Evolutionary conservation across 2,888 invertebrate species (phyloP).

Genomic region (Sthenelais limicola): DNA sequence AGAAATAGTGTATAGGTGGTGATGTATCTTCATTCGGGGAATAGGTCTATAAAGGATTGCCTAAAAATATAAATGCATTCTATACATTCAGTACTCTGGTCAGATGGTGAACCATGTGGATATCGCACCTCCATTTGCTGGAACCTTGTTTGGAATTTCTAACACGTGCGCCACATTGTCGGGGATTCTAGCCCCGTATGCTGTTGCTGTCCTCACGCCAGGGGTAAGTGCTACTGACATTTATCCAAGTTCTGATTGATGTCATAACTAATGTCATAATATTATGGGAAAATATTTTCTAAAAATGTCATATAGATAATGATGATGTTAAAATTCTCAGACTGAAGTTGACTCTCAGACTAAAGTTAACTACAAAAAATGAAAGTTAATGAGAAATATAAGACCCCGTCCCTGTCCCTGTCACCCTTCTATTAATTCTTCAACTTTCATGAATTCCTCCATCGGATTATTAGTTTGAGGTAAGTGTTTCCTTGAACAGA

Average conservation of each 20-base stretch:
- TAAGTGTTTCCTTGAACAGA: too few relatives aligned
- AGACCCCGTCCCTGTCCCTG: too few relatives aligned
- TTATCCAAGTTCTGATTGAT: neutral
- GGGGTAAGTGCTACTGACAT: conserved; percentile 48
- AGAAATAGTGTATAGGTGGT: too few relatives aligned
- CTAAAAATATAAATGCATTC: too few relatives aligned
- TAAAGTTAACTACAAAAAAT: too few relatives aligned
- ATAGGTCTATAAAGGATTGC: too few relatives aligned
- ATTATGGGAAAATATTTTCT: neutral
- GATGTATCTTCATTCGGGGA: too few relatives aligned
- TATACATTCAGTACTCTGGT: conserved; percentile 50
- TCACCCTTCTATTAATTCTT: too few relatives aligned
- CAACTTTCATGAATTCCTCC: too few relatives aligned
- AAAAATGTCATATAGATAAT: neutral
- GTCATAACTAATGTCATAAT: neutral
- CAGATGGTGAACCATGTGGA: conserved; percentile 55
- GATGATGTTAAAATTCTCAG: neutral
- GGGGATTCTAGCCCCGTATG: conserved; percentile 54
- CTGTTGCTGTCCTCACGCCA: conserved; percentile 46
- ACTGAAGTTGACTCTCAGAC: neutral
- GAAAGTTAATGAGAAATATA: too few relatives aligned
- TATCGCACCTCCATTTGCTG: conserved; percentile 55
- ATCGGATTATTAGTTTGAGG: too few relatives aligned
- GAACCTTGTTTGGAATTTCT: conserved; percentile 54
- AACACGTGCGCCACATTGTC: conserved; percentile 56